phyloP scores from a whole-genome alignment of 1,140 invertebrate species.

The Ylistrum balloti region DNA sequence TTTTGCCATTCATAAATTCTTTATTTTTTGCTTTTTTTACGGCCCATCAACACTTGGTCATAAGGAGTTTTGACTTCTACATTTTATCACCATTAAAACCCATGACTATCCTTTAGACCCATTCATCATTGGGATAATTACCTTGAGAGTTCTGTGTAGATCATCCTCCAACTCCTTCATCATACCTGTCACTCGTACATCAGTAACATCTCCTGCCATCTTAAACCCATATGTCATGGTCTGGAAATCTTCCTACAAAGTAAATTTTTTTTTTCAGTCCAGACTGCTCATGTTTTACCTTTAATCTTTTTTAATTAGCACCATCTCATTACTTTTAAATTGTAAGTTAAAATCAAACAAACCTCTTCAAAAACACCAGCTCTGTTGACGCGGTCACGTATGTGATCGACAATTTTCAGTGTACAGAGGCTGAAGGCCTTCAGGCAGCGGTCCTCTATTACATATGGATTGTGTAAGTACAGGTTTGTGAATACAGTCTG shows the following conservation, averaged over 20 bases:
- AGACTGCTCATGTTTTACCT: not conserved
- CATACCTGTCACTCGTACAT: slow-evolving; percentile 91
- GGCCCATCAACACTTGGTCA: no score
- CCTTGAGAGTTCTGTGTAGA: slow-evolving; percentile 86
- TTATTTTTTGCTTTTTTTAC: no score
- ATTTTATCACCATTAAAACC: no score
- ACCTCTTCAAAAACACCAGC: slow-evolving; percentile 84
- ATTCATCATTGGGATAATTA: slow-evolving; percentile 56
- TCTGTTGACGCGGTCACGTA: slow-evolving; percentile 93
- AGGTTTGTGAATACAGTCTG: slow-evolving; percentile 99
- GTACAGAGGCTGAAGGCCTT: slow-evolving; percentile 94
- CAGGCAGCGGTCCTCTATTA: slow-evolving; percentile 92
- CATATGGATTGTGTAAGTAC: slow-evolving; percentile 94
- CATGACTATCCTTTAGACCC: no score
- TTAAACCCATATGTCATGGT: slow-evolving; percentile 94
- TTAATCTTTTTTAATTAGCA: no score
- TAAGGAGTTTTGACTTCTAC: no score
- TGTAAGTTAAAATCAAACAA: slow-evolving; percentile 34
- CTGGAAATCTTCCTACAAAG: slow-evolving; percentile 94
- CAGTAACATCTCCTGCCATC: slow-evolving; percentile 91
- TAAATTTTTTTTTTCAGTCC: not conserved
- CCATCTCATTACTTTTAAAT: no score
- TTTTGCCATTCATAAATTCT: no score
- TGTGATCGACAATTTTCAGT: slow-evolving; percentile 95
- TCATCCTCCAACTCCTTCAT: slow-evolving; percentile 96